A percentile compares a stretch with the other conserved stretches of the same genome.
phyloP scores from a whole-genome alignment of 1,140 invertebrate genomes.

The Drosophila serrata region DNA sequence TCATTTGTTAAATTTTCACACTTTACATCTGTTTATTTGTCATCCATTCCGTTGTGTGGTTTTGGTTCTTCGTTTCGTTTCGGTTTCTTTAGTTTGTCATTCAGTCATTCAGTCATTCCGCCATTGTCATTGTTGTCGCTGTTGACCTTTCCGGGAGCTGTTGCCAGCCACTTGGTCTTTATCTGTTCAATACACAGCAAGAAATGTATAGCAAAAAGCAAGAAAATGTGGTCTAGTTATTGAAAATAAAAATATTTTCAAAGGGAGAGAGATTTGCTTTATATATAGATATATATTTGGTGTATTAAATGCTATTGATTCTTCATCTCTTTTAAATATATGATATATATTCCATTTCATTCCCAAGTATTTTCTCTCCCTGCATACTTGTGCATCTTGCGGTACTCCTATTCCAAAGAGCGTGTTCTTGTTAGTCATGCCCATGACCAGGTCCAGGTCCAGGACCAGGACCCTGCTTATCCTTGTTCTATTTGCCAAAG shows the following conservation, averaged over 20 bases:
- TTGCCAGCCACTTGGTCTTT: slow-evolving; percentile 39
- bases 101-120: slow-evolving; percentile 17
- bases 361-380: neutral
- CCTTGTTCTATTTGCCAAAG: slow-evolving; percentile 43
- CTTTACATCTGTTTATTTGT: slow-evolving; percentile 64
- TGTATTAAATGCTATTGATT: too few species aligned
- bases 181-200: slow-evolving; percentile 30
- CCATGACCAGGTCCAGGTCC: slow-evolving; percentile 1
- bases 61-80: slow-evolving; percentile 16
- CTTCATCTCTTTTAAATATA: neutral
- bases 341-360: slow-evolving; percentile 1
- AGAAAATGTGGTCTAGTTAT: neutral
- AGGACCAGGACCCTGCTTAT: neutral
- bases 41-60: slow-evolving; percentile 34
- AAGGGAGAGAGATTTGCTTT: too few species aligned
- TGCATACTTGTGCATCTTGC: slow-evolving; percentile 20
- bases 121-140: slow-evolving; percentile 47
- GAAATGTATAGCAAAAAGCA: neutral
- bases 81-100: slow-evolving; percentile 36
- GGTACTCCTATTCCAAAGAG: slow-evolving; percentile 3
- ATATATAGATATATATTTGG: too few species aligned
- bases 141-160: slow-evolving; percentile 69
- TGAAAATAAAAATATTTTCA: neutral
- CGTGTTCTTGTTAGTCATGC: slow-evolving; percentile 42
- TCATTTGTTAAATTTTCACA: slow-evolving; percentile 82